These are phyloP conservation scores for Drosophila melanosoma DNA, from an alignment of 2,888 invertebrate genomes.

Conservation along the genomic window DNA sequence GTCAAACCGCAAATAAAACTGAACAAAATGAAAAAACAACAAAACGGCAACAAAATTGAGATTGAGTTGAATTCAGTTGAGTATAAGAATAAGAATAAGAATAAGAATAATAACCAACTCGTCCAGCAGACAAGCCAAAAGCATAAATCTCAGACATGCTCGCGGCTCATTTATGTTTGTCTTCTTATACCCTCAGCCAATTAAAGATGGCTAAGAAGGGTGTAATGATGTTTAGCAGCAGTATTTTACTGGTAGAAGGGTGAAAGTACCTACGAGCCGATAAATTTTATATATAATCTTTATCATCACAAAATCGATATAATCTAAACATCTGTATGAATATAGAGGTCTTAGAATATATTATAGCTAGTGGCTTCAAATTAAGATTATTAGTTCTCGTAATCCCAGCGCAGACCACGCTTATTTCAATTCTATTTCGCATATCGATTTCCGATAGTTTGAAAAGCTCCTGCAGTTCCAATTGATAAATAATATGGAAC, in stretches of 20 bases:
- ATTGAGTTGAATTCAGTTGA: background rate
- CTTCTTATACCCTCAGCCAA: constrained; percentile 12
- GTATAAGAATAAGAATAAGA: background rate
- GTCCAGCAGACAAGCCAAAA: background rate
- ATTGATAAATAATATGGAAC: background rate
- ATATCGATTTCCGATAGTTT: background rate
- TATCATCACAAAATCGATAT: background rate
- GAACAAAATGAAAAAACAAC: constrained; percentile 22
- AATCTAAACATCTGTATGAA: background rate
- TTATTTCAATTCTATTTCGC: background rate
- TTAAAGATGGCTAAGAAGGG: background rate
- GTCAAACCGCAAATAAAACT: constrained; percentile 72
- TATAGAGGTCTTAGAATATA: background rate
- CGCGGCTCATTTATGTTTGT: constrained; percentile 55
- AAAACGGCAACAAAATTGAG: background rate
- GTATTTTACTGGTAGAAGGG: background rate
- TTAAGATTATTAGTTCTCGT: background rate
- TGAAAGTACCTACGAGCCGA: background rate
- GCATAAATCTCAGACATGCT: constrained; percentile 52
- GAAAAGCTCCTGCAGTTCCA: no score
- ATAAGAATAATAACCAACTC: constrained; percentile 24
- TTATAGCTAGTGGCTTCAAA: background rate
- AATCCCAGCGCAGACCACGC: background rate
- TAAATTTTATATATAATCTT: background rate
- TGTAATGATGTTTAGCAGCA: background rate